Percentiles rank a stretch among this genome's conserved stretches.
phyloP scores from a whole-genome alignment of 2,797 vertebrate genomes.

The Allobates femoralis region DNA sequence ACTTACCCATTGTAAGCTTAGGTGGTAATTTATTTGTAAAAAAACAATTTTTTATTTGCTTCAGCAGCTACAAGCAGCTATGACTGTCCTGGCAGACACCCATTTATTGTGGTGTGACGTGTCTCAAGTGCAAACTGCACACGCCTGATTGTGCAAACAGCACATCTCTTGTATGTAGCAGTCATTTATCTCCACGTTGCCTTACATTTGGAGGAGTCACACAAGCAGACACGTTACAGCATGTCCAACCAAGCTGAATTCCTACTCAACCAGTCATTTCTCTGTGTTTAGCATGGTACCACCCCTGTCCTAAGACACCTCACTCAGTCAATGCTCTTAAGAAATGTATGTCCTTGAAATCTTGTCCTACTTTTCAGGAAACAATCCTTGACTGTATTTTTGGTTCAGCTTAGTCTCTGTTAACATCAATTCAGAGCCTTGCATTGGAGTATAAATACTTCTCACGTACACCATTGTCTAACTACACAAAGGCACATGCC shows the following conservation, averaged over 20 bases:
- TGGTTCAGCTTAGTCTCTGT: too few species aligned
- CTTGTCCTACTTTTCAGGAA: not conserved
- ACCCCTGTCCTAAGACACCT: not conserved
- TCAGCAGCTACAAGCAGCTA: not conserved
- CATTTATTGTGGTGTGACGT: constrained; percentile 28
- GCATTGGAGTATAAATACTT: too few species aligned
- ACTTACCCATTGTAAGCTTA: not conserved
- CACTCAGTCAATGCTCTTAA: not conserved
- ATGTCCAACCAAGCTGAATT: not conserved
- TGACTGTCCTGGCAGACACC: not conserved
- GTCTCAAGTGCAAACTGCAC: constrained; percentile 16
- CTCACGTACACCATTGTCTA: too few species aligned
- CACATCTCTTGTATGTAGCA: not conserved
- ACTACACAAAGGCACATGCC: too few species aligned
- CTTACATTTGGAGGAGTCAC: not conserved
- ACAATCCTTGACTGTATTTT: not conserved
- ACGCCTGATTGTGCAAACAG: constrained; percentile 38
- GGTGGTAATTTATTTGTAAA: not conserved
- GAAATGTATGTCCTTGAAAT: not conserved
- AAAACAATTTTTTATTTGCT: not conserved
- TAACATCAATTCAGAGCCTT: too few species aligned
- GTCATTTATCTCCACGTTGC: not conserved
- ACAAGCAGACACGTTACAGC: constrained; percentile 5
- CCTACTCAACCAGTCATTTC: not conserved
- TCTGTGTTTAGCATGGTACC: not conserved